Evolutionary conservation across 2,797 vertebrate genomes (phyloP).

Genomic region (Falco biarmicus): DNA sequence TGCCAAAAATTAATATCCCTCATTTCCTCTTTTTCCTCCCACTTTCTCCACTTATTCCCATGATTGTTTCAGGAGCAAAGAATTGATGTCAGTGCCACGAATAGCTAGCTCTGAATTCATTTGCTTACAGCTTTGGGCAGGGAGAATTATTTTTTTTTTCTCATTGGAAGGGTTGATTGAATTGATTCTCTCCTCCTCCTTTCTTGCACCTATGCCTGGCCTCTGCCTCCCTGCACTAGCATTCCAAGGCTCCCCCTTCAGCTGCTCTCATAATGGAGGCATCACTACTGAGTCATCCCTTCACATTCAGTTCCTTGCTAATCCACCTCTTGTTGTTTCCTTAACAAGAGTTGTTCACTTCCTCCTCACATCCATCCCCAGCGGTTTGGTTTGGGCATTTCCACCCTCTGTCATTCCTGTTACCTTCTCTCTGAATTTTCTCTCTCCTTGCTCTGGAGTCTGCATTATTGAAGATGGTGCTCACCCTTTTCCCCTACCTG

Average conservation of each 20-base stretch:
- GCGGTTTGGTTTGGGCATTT: background rate
- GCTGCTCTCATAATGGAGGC: background rate
- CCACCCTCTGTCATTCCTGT: background rate
- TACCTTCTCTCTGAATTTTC: background rate
- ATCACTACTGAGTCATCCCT: background rate
- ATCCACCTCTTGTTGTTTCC: background rate
- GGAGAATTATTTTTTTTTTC: background rate
- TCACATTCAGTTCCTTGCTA: background rate
- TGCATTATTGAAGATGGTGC: background rate
- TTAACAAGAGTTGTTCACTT: background rate
- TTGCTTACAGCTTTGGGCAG: background rate
- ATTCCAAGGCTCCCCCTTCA: background rate
- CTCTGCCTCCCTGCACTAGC: background rate
- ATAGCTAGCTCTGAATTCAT: background rate
- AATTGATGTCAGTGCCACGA: background rate
- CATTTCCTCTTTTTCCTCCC: slow-evolving; percentile 13
- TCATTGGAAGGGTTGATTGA: background rate
- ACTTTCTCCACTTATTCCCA: slow-evolving; percentile 5
- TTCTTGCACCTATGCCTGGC: background rate
- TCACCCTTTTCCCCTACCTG: background rate
- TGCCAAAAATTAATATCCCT: slow-evolving; percentile 48
- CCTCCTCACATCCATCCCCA: background rate
- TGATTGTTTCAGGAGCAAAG: slow-evolving; percentile 25
- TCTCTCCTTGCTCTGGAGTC: background rate
- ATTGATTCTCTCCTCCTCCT: background rate